Evolutionary conservation across 2,113 vertebrate species (phyloP).

Genomic region (Coturnix japonica): DNA sequence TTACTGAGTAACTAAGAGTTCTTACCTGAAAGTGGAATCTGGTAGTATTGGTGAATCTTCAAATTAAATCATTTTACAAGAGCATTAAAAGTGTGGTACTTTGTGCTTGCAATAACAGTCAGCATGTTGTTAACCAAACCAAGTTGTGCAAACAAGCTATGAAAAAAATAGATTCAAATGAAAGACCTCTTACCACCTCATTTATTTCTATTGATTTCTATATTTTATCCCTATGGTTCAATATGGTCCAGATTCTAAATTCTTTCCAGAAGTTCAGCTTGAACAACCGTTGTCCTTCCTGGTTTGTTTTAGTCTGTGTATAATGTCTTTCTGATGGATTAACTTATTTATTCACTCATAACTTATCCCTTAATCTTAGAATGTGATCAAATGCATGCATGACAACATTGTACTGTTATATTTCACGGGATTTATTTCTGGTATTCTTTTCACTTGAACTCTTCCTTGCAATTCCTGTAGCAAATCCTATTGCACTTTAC

Average conservation of each 20-base stretch:
- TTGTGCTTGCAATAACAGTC: not conserved
- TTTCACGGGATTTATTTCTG: not conserved
- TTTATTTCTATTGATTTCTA: not conserved
- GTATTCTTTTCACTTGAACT: not conserved
- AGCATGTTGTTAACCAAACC: not conserved
- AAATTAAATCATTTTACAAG: not conserved
- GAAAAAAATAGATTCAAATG: not conserved
- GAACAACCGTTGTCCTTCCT: not conserved
- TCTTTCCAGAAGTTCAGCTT: not conserved
- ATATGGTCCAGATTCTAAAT: not conserved
- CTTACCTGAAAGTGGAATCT: not conserved
- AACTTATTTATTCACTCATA: not conserved
- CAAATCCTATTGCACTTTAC: slow-evolving; percentile 29
- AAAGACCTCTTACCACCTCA: not conserved
- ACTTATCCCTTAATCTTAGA: not conserved
- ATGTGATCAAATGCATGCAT: not conserved
- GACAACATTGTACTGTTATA: not conserved
- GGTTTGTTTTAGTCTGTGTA: not conserved
- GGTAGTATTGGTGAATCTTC: not conserved
- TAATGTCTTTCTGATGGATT: not conserved
- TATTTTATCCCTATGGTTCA: not conserved
- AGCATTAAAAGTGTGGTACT: not conserved
- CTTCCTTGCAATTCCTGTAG: not conserved
- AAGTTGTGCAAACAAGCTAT: not conserved
- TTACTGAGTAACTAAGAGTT: not conserved